phyloP scores from a whole-genome alignment of 23 tunicate species.

The Ascidia mentula region DNA sequence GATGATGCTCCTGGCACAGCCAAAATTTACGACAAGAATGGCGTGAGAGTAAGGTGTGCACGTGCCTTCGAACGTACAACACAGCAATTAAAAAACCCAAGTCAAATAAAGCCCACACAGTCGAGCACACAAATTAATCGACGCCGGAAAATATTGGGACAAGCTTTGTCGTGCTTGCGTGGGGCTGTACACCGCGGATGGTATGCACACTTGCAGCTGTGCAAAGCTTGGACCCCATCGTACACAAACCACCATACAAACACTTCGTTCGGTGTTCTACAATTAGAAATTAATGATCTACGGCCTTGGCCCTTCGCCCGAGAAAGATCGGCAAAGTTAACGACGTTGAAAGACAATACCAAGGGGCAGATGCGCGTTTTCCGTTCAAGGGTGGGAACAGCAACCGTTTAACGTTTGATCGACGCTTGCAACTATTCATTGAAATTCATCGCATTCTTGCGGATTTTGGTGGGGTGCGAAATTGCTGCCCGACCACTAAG shows the following conservation, averaged over 20 bases:
- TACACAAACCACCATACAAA: not conserved
- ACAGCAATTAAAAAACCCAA: not conserved
- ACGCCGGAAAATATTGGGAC: not conserved
- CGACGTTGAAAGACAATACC: not conserved
- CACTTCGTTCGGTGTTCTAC: not conserved
- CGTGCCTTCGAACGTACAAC: not conserved
- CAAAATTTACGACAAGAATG: not conserved
- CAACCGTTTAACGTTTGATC: not conserved
- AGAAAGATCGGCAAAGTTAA: not conserved
- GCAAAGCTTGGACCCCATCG: not conserved
- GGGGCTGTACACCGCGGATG: too few species aligned
- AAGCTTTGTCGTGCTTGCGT: too few species aligned
- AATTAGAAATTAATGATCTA: not conserved
- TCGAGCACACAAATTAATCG: slow-evolving; percentile 3
- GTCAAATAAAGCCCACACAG: not conserved
- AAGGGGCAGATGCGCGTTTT: not conserved
- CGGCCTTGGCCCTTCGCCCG: not conserved
- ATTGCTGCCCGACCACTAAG: not conserved
- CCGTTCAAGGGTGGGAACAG: not conserved
- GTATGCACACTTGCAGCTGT: not conserved
- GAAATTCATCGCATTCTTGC: not conserved
- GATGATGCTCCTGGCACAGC: too few species aligned
- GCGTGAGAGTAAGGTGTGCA: not conserved
- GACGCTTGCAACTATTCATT: not conserved
- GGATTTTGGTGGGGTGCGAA: not conserved